Base-by-base conservation (phyloP, 2,888 invertebrate species). In the Ectobius pallidus region DNA sequence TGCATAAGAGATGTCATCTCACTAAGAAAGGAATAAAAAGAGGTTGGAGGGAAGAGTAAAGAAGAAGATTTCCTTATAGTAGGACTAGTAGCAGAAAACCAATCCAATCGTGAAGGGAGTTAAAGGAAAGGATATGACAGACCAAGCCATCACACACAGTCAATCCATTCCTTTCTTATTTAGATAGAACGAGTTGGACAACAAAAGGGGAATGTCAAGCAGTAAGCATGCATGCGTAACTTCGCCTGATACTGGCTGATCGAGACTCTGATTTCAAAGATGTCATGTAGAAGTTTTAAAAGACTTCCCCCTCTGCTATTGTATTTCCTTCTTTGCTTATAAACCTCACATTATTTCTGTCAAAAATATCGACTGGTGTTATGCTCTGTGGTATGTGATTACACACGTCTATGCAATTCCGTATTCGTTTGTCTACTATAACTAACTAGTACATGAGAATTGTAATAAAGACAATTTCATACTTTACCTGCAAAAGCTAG, bases 1-100 rank as follows among this genome's bases (percentile, higher is more conserved):
- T 65, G 65, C 65, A 65, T 65, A 65, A 65, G 65, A 65, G 46
- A 65, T 65, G 65, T 65, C 65, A 65, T 65, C 65, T 30, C 7
- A 27, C 20, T 44, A 65, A 46, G 46, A 65, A 44, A 44, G 9
- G 65, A 44, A 65, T 44, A 65, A 65, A 25, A 44, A 44, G 27
- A 42, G 39, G 42, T 14, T 27, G 46, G 65, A 39, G 58, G 30
- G 30, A 58, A 25, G 58, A 58, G 7, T 34, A 6, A 34, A n/a
- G n/a, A 3, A 52, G 25, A 52, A 25, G 52, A 46, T 46, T 20
- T 46, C 46, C 46, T 46, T 46, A 46, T 46, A 20, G 46, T 18
- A 46, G 46, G 20, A 22, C 22, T 25, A 52, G 52, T 25, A 52
- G 25, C 14, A 52, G 30, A 42, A 27, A 65, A 46, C 42, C 65